Evolutionary conservation across 2,113 vertebrate genomes (phyloP).

Genomic region (Labrus mixtus): DNA sequence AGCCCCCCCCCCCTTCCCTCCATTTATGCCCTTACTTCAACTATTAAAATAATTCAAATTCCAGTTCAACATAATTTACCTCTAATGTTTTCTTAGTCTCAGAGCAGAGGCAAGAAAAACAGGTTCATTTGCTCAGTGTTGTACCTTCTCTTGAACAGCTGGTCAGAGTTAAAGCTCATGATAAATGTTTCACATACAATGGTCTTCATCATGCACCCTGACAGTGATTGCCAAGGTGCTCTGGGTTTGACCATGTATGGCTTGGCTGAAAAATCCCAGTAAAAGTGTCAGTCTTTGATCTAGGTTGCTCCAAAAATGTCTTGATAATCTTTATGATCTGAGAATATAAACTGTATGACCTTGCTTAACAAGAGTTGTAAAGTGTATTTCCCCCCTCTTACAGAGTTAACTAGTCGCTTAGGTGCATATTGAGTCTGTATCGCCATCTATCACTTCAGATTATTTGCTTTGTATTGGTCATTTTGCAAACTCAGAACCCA

Average conservation of each 20-base stretch:
- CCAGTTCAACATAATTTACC: not conserved
- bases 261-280: not conserved
- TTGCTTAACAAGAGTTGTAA: not conserved
- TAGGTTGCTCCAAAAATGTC: not conserved
- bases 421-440: not conserved
- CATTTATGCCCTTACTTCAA: conserved; percentile 4
- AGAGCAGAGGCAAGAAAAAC: not conserved
- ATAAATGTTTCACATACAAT: not conserved
- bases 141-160: conserved; percentile 22
- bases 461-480: not conserved
- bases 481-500: not conserved
- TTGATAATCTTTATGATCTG: not conserved
- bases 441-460: not conserved
- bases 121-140: not conserved
- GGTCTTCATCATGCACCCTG: conserved; percentile 8
- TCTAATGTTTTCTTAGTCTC: not conserved
- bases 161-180: conserved; percentile 7
- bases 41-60: conserved; percentile 3
- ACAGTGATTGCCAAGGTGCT: conserved; percentile 4
- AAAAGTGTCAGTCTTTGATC: not conserved
- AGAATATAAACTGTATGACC: not conserved
- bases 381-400: not conserved
- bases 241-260: conserved; percentile 43
- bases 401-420: not conserved
- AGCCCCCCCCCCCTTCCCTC: too few species aligned